Evolutionary conservation across 2,888 invertebrate genomes (phyloP).

Genomic region (Polylopha cassiicola): DNA sequence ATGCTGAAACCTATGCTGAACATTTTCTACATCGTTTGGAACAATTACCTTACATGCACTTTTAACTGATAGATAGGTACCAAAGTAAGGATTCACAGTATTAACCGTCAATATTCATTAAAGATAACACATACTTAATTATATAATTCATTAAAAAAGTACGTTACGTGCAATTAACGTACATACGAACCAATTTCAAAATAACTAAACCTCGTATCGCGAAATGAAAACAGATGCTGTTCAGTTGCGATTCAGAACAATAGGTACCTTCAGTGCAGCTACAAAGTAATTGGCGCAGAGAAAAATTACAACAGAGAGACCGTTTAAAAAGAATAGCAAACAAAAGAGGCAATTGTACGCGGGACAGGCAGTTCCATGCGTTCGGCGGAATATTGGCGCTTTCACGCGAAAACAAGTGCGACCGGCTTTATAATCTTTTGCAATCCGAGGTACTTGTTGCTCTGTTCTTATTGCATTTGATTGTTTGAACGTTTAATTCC

Average conservation of each 20-base stretch:
- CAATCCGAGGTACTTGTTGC: conserved; percentile 4
- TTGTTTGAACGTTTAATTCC: neutral
- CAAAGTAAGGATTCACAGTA: too few relatives aligned
- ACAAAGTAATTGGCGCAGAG: conserved; percentile 61
- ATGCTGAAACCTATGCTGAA: too few relatives aligned
- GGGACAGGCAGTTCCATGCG: conserved; percentile 39
- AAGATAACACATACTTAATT: too few relatives aligned
- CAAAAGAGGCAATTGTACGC: conserved; percentile 45
- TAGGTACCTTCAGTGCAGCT: conserved; percentile 47
- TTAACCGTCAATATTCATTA: too few relatives aligned
- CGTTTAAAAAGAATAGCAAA: conserved; percentile 48
- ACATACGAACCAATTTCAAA: neutral
- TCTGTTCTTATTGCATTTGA: neutral
- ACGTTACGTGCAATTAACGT: neutral
- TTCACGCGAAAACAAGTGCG: conserved; percentile 18
- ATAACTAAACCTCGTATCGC: conserved; percentile 25
- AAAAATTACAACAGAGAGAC: conserved; percentile 52
- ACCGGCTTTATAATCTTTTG: conserved; percentile 8
- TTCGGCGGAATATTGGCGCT: conserved; percentile 34
- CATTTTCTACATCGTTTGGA: too few relatives aligned
- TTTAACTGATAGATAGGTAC: too few relatives aligned
- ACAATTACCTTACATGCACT: too few relatives aligned
- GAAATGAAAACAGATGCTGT: conserved; percentile 42
- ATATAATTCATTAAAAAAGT: too few relatives aligned
- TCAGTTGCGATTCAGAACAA: conserved; percentile 35